Percentiles rank a stretch among this genome's conserved stretches.
phyloP scores from a whole-genome alignment of 1,140 invertebrate species.

The Psilanteris sp. region DNA sequence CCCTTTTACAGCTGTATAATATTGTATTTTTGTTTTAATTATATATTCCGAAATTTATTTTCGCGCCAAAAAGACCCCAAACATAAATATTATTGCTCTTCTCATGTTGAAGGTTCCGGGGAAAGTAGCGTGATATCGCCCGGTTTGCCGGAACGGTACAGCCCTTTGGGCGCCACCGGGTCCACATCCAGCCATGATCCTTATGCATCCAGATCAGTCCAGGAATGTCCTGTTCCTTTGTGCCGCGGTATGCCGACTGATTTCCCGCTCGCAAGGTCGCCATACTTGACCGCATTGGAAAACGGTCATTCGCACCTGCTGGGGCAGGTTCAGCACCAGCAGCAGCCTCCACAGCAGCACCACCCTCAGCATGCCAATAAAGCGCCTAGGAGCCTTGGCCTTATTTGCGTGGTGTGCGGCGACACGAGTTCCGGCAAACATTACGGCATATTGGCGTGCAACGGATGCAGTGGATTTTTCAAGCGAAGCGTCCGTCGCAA shows the following conservation, averaged over 20 bases:
- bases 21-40: too few species aligned
- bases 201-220: slow-evolving; percentile 73
- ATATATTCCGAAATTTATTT: too few species aligned
- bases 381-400: slow-evolving; percentile 81
- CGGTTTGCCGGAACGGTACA: slow-evolving; percentile 77
- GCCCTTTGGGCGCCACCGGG: slow-evolving; percentile 73
- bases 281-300: slow-evolving; percentile 74
- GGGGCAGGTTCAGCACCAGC: slow-evolving; percentile 72
- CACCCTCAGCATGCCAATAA: slow-evolving; percentile 71
- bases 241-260: slow-evolving; percentile 74
- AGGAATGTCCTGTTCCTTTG: slow-evolving; percentile 73
- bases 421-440: slow-evolving; percentile 98
- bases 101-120: slow-evolving; percentile 75
- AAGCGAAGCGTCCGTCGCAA: slow-evolving; percentile 97
- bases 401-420: slow-evolving; percentile 96
- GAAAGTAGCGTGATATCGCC: slow-evolving; percentile 79
- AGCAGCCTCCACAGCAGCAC: slow-evolving; percentile 66
- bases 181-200: slow-evolving; percentile 76
- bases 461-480: slow-evolving; percentile 99
- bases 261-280: slow-evolving; percentile 74
- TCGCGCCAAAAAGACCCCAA: too few species aligned
- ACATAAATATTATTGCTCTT: too few species aligned
- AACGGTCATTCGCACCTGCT: slow-evolving; percentile 76
- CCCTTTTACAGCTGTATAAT: too few species aligned
- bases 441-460: slow-evolving; percentile 99